Conservation (phyloP, 2,888 invertebrate genomes). For the Lasioglossum zephyrum region DNA sequence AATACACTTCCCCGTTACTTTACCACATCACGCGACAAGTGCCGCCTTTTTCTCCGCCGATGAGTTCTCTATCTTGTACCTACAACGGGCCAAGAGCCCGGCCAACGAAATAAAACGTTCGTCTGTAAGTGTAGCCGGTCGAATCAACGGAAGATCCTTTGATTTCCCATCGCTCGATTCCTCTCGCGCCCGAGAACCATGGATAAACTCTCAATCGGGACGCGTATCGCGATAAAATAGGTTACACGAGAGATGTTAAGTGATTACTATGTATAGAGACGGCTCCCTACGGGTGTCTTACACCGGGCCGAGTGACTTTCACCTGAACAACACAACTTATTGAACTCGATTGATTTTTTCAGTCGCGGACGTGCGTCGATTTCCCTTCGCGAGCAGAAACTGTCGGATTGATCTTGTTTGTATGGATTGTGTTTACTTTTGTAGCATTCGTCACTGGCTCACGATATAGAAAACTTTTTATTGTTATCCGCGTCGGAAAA, state of each 20-base stretch:
- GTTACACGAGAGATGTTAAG: conserved; percentile 16
- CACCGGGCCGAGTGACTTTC: background rate
- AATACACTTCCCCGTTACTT: conserved; percentile 62
- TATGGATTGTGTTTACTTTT: background rate
- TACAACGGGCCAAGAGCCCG: conserved; percentile 20
- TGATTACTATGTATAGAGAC: conserved; percentile 12
- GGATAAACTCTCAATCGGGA: conserved; percentile 44
- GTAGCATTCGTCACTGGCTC: background rate
- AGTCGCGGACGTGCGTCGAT: background rate
- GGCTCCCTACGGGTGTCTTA: background rate
- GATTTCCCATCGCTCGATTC: conserved; percentile 54
- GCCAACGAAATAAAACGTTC: conserved; percentile 34
- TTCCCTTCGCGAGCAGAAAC: background rate
- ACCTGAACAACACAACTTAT: background rate
- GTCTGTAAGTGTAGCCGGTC: conserved; percentile 43
- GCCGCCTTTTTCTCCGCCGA: conserved; percentile 37
- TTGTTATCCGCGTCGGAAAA: background rate
- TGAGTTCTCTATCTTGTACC: conserved; percentile 42
- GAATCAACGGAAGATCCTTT: conserved; percentile 45
- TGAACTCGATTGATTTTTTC: background rate
- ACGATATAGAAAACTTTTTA: background rate
- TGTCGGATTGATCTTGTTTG: background rate
- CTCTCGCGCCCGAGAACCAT: conserved; percentile 8
- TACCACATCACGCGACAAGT: conserved; percentile 58
- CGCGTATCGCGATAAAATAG: conserved; percentile 33